phyloP scores from a whole-genome alignment of 2,888 invertebrate genomes.

The Listrodromus nycthemerus region DNA sequence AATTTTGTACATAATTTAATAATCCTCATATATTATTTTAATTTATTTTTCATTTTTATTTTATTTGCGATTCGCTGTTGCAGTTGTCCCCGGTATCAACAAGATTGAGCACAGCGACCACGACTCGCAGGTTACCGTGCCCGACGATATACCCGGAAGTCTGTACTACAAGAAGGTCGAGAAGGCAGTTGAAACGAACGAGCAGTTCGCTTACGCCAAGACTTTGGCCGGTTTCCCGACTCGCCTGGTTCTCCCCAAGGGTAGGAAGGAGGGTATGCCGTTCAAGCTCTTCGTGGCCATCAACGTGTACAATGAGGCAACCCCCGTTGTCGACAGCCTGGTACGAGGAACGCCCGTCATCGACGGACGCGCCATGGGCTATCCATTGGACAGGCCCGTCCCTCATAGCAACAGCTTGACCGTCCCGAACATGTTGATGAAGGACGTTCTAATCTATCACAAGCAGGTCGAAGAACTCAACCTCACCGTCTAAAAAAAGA shows the following conservation, averaged over 20 bases:
- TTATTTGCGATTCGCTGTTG: slow-evolving; percentile 10
- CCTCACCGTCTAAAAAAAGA: slow-evolving; percentile 65
- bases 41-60: slow-evolving; percentile 8
- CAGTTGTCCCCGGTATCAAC: slow-evolving; percentile 82
- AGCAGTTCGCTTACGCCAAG: slow-evolving; percentile 85
- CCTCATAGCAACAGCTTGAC: slow-evolving; percentile 76
- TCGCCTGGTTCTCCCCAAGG: slow-evolving; percentile 88
- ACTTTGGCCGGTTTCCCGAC: slow-evolving; percentile 87
- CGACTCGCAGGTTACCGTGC: slow-evolving; percentile 71
- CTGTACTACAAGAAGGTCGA: slow-evolving; percentile 83
- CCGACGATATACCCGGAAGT: slow-evolving; percentile 82
- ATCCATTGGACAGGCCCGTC: slow-evolving; percentile 86
- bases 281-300: slow-evolving; percentile 87
- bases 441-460: slow-evolving; percentile 79
- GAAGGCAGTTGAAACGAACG: slow-evolving; percentile 85
- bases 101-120: slow-evolving; percentile 80
- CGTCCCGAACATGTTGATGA: slow-evolving; percentile 74
- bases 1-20: no score
- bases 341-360: slow-evolving; percentile 76
- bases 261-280: slow-evolving; percentile 87
- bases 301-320: slow-evolving; percentile 72
- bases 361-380: slow-evolving; percentile 85
- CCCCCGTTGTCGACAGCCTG: slow-evolving; percentile 77
- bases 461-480: slow-evolving; percentile 77
- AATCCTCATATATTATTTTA: slow-evolving; percentile 8